Conservation (phyloP, 2,888 invertebrate genomes). For the Drosophila borborema region DNA sequence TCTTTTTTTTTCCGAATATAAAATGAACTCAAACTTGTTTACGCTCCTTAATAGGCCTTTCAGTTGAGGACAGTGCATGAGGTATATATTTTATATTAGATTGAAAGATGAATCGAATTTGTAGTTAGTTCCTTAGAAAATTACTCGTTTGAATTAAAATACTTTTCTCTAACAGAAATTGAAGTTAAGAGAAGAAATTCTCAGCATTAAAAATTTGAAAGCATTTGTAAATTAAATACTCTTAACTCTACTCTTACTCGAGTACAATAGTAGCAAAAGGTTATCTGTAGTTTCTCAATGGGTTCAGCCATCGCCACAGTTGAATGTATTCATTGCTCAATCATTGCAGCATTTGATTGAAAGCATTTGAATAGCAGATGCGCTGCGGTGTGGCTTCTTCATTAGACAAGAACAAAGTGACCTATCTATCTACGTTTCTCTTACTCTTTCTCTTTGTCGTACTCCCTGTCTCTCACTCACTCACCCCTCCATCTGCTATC, state of each 20-base stretch:
- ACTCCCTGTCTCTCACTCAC: background rate
- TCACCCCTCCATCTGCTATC: background rate
- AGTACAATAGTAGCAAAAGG: background rate
- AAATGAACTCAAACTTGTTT: background rate
- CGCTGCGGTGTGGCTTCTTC: background rate
- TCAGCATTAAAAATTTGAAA: background rate
- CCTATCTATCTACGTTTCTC: background rate
- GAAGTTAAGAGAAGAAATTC: background rate
- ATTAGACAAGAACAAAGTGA: background rate
- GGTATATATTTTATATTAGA: background rate
- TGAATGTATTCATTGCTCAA: slow-evolving; percentile 8
- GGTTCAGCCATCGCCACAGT: slow-evolving; percentile 5
- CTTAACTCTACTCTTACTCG: background rate
- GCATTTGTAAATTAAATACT: background rate
- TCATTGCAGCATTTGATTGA: slow-evolving; percentile 56
- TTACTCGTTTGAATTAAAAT: background rate
- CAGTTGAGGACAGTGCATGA: background rate
- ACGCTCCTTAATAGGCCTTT: background rate
- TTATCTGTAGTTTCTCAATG: background rate
- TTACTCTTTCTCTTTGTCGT: background rate
- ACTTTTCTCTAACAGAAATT: background rate
- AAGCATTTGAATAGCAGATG: background rate
- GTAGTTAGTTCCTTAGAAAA: too few relatives aligned
- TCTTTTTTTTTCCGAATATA: background rate
- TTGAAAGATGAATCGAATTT: background rate